Base-by-base conservation (phyloP, 2,797 vertebrate genomes). In the Calcarius lapponicus region DNA sequence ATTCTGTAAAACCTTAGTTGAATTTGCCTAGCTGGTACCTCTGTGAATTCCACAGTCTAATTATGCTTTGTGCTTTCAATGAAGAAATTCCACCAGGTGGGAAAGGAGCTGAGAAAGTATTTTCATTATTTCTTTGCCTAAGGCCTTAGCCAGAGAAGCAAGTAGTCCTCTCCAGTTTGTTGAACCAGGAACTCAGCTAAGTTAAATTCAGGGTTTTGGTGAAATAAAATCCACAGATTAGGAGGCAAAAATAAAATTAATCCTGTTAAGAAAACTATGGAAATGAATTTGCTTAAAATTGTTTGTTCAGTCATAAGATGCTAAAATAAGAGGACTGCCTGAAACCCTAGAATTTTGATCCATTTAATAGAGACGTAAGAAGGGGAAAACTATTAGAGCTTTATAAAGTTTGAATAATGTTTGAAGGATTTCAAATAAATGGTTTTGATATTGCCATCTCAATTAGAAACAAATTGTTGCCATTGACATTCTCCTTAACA, bases 51-150 rank as follows among this genome's bases (percentile, higher is more conserved):
- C 65, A 65, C 24, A 67, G 57, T 61, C 47, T 72, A 86, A 87
- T 88, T 82, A 65, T 67, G 13, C 13, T 86, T 88, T 82, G 61
- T 67, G 13, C 13, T 86, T 91, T 86, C 65, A 80, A 25, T 75
- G 73, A 90, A 65, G 69, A 92, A 88, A 85, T 69, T 62, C 84
- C 22, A 80, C 32, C n/a, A 36, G 47, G 28, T 86, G 43, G 51
- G 48, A 86, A 86, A 86, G 43, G 45, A 79, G 7, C 32, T 71
- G 73, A 75, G 84, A 69, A 81, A 42, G 31, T 71, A 7, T 47
- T 90, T 61, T 91, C 38, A 64, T 78, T 78, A 61, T 86, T 92
- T 94, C 42, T 90, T 91, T 91, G 57, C 60, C 62, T 70, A 48
- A 80, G 81, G 48, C 43, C 72, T 89, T 56, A 89, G 17, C 43